These are phyloP conservation scores for Mobula hypostoma DNA, from an alignment of 2,113 vertebrate genomes.

Conservation along the genomic window DNA sequence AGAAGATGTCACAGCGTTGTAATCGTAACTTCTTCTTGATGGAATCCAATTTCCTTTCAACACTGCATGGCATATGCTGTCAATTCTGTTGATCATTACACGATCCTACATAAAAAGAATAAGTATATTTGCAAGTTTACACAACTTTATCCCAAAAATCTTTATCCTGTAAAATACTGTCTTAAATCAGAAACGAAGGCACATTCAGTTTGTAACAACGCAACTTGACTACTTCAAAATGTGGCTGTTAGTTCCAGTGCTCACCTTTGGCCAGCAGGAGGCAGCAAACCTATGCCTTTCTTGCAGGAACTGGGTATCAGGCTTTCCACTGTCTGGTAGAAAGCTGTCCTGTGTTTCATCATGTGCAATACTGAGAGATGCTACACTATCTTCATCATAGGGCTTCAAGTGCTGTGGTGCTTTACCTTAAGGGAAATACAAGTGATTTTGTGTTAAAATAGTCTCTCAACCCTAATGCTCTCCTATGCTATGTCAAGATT, in stretches of 20 bases:
- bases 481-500: background rate
- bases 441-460: slow-evolving; percentile 27
- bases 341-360: slow-evolving; percentile 88
- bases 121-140: slow-evolving; percentile 9
- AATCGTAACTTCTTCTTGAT: slow-evolving; percentile 76
- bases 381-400: slow-evolving; percentile 91
- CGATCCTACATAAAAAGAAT: slow-evolving; percentile 67
- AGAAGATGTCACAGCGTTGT: slow-evolving; percentile 80
- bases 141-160: background rate
- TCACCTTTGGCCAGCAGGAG: slow-evolving; percentile 96
- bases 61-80: slow-evolving; percentile 95
- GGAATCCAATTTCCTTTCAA: slow-evolving; percentile 95
- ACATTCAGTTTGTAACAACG: background rate
- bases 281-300: slow-evolving; percentile 89
- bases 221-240: background rate
- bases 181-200: background rate
- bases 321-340: slow-evolving; percentile 75
- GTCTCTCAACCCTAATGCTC: background rate
- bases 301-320: slow-evolving; percentile 70
- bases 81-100: slow-evolving; percentile 94
- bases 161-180: background rate
- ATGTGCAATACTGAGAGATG: slow-evolving; percentile 80
- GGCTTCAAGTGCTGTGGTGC: slow-evolving; percentile 70
- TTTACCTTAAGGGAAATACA: slow-evolving; percentile 55
- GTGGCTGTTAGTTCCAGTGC: slow-evolving; percentile 10